Conservation (phyloP, 2,113 vertebrate species). For the Platycercus adscitus region DNA sequence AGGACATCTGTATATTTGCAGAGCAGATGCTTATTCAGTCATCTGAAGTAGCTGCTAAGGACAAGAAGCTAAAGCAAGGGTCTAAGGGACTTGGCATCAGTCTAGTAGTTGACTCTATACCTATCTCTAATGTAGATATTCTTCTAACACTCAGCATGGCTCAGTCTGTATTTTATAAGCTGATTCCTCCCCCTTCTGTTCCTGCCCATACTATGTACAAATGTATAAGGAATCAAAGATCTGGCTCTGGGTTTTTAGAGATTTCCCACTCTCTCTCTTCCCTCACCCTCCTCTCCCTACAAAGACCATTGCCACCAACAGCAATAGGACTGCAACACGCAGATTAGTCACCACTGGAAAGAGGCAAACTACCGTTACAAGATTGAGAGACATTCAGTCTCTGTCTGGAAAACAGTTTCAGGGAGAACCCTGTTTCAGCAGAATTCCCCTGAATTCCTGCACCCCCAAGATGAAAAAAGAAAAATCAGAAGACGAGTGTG, state of each 20-base stretch:
- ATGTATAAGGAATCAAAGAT: background rate
- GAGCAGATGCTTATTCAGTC: background rate
- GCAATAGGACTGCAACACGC: accelerated
- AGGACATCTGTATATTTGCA: background rate
- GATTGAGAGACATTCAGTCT: background rate
- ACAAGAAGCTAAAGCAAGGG: background rate
- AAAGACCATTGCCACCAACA: background rate
- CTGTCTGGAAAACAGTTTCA: background rate
- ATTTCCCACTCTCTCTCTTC: background rate
- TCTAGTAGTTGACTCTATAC: background rate
- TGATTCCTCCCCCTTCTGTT: accelerated
- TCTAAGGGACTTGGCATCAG: background rate
- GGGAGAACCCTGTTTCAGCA: background rate
- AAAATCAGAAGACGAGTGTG: background rate
- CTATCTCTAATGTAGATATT: background rate
- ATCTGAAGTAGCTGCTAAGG: background rate
- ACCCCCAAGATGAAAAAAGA: background rate
- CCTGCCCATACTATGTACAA: background rate
- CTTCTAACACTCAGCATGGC: background rate
- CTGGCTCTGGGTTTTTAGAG: background rate
- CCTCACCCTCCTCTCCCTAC: accelerated
- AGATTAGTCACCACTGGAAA: background rate
- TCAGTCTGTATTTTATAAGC: background rate
- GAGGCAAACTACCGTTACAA: background rate
- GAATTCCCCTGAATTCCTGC: background rate